Conservation (phyloP, 2,113 vertebrate species). For the Ginglymostoma cirratum region DNA sequence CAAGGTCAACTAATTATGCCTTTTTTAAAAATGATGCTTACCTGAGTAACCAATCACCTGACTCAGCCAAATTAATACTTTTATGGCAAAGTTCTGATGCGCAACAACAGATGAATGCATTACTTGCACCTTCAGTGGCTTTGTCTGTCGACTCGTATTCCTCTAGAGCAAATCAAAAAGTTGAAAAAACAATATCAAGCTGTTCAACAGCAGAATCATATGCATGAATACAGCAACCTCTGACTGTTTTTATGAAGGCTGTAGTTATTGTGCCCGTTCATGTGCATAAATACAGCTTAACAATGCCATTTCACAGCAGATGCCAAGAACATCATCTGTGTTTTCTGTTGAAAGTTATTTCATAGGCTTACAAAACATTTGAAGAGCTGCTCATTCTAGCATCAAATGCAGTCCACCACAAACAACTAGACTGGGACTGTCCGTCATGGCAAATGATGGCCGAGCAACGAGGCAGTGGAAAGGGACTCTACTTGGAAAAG, state of each 20-base stretch:
- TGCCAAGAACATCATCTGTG: no score
- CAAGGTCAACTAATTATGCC: neutral
- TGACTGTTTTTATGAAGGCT: neutral
- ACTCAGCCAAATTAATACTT: constrained; percentile 82
- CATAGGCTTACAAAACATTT: no score
- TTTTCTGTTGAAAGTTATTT: no score
- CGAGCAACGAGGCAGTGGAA: no score
- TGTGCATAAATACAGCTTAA: no score
- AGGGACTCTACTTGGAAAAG: no score
- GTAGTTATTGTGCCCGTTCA: no score
- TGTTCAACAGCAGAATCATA: neutral
- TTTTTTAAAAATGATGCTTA: constrained; percentile 47
- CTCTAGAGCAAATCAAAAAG: constrained; percentile 58
- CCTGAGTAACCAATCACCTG: constrained; percentile 88
- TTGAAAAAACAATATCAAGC: constrained; percentile 32
- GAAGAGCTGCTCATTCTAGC: no score
- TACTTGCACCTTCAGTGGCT: constrained; percentile 88
- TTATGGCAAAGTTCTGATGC: constrained; percentile 93
- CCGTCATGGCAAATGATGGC: no score
- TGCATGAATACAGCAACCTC: neutral
- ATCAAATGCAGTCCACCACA: no score
- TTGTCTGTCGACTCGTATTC: constrained; percentile 92
- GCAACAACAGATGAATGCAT: constrained; percentile 96
- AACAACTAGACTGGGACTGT: no score
- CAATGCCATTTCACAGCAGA: no score